Evolutionary conservation across 1,140 invertebrate genomes (phyloP).

Genomic region (Trachelipus rathkii): DNA sequence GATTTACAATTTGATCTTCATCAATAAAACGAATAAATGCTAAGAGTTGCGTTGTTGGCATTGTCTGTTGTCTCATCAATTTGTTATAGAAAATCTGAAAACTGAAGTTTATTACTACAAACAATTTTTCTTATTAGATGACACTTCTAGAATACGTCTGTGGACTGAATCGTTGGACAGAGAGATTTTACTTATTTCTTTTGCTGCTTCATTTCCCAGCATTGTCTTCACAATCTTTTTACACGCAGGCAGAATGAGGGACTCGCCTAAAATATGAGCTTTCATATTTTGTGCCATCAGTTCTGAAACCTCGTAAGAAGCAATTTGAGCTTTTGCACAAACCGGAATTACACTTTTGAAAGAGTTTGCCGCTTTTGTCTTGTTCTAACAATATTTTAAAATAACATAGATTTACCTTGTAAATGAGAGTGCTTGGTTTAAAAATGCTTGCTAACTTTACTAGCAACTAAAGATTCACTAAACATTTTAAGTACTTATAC

Average conservation of each 20-base stretch:
- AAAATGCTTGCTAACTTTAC: slow-evolving; percentile 6
- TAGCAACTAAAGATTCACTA: background rate
- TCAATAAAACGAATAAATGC: slow-evolving; percentile 15
- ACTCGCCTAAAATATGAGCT: slow-evolving; percentile 18
- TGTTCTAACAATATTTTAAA: background rate
- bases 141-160: background rate
- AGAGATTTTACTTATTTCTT: background rate
- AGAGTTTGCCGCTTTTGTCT: too few species aligned
- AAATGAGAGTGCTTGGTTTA: slow-evolving; percentile 17
- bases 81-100: too few species aligned
- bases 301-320: slow-evolving; percentile 21
- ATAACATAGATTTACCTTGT: slow-evolving; percentile 10
- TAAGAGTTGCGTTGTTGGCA: too few species aligned
- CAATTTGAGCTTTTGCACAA: slow-evolving; percentile 4
- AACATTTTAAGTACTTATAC: background rate
- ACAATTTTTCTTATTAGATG: too few species aligned
- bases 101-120: too few species aligned
- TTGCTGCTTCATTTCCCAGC: slow-evolving; percentile 11
- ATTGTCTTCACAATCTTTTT: slow-evolving; percentile 19
- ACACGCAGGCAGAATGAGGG: slow-evolving; percentile 2
- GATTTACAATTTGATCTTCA: slow-evolving; percentile 16
- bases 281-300: slow-evolving; percentile 19
- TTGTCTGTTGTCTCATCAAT: too few species aligned
- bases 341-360: background rate
- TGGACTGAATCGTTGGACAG: slow-evolving; percentile 11